These are phyloP conservation scores for Sciurus vulgaris DNA, from an alignment of 2,797 vertebrate species.

Conservation along the genomic window DNA sequence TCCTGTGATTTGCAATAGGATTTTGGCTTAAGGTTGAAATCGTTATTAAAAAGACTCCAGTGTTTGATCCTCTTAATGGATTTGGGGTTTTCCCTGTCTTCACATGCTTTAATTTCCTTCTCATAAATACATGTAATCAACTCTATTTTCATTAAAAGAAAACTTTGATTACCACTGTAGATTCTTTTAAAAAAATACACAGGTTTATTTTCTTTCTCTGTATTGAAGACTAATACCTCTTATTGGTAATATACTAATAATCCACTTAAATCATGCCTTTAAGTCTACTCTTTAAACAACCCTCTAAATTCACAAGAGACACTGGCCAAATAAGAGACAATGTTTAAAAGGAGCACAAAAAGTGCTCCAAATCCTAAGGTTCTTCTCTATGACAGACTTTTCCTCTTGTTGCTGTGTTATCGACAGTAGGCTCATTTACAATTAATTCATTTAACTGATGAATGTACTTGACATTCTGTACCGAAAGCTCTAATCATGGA, in stretches of 20 bases:
- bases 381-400: conserved; percentile 11
- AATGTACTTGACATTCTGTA: conserved; percentile 84
- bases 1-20: not conserved
- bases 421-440: conserved; percentile 76
- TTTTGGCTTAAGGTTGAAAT: not conserved
- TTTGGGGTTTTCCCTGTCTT: not conserved
- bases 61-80: not conserved
- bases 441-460: conserved; percentile 80
- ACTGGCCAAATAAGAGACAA: conserved; percentile 49
- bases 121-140: not conserved
- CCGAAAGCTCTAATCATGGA: conserved; percentile 80
- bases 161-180: not conserved
- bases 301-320: conserved; percentile 46
- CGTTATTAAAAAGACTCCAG: not conserved
- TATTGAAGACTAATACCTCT: not conserved
- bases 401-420: conserved; percentile 59
- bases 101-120: conserved; percentile 14
- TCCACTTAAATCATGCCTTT: not conserved
- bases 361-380: not conserved
- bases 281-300: not conserved
- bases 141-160: conserved; percentile 18
- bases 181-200: conserved; percentile 17
- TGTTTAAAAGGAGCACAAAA: not conserved
- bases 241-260: not conserved
- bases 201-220: conserved; percentile 25